Evolutionary conservation across 1,140 invertebrate species (phyloP), one percentile per base, ranked within the genome.

Genomic region (Ruditapes philippinarum): DNA sequence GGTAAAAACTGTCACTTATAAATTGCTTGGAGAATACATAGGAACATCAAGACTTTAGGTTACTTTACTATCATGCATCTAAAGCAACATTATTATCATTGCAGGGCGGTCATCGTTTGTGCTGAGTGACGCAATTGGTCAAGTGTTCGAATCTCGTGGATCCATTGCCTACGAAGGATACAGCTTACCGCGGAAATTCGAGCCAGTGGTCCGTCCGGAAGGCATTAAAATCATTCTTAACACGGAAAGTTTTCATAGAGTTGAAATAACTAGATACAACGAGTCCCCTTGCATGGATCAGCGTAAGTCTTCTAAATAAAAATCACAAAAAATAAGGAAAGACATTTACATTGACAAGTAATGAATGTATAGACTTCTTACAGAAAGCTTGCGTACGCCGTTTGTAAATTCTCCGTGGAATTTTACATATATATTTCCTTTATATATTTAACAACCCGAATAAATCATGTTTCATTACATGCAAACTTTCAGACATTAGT

Each of bases 71-170:
- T n/a, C n/a, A n/a, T n/a, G n/a, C n/a, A n/a, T n/a, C n/a, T n/a
- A 45, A 45, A 5, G 42, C 42, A 33, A 33, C n/a, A 33, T 3
- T 28, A 68, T 68, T 68, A 17, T 68, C 12, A 12, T 60, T 57
- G 5, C 33, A 81, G 79, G 54, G 12, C 54, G 51, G 12, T 40
- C 79, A 0, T 62, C 65, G 4, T 54, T 87, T 36, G 38, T 36
- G 19, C 54, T 87, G 36, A 79, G 31, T 45, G 70, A 78, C 33
- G 84, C 84, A 31, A 36, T 87, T 57, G 84, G 84, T 54, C 68
- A 78, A 49, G 73, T 87, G 57, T 87, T 78, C 38, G 70, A 78
- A 36, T 87, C 84, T 9, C 73, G 84, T 33, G 84, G 84, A 25
- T 51, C 84, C 17, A 57, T 78, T 22, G n/a, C 33, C 0, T 78